A percentile compares a stretch with the other conserved stretches of the same genome.
phyloP scores from a whole-genome alignment of 2,113 vertebrate genomes.

The Gasterosteus nipponicus region DNA sequence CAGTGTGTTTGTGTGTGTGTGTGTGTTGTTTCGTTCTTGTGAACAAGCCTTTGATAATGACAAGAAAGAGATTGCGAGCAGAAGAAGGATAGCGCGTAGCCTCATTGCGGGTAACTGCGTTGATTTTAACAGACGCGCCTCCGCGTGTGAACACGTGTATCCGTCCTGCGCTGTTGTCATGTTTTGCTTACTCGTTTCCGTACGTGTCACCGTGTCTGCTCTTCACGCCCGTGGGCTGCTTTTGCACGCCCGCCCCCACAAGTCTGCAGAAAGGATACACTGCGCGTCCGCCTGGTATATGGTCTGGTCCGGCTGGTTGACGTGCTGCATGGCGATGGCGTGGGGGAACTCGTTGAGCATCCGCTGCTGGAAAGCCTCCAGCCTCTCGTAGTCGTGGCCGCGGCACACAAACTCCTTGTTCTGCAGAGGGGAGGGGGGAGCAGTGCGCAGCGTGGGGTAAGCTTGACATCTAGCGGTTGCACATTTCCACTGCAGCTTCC shows the following conservation, averaged over 20 bases:
- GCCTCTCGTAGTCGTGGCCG: conserved; percentile 97
- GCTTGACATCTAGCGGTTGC: conserved; percentile 78
- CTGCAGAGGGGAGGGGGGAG: conserved; percentile 70
- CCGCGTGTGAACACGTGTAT: background rate
- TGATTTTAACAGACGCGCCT: background rate
- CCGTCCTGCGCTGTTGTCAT: background rate
- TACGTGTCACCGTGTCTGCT: background rate
- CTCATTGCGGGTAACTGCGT: conserved; percentile 35
- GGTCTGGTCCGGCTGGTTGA: conserved; percentile 98
- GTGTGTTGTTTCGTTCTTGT: background rate
- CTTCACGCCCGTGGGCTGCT: background rate
- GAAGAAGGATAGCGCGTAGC: background rate
- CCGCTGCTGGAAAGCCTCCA: conserved; percentile 98
- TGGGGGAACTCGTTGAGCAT: conserved; percentile 99
- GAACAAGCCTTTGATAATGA: conserved; percentile 13
- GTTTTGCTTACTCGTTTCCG: background rate
- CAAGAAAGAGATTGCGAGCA: background rate
- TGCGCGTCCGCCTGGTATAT: conserved; percentile 99
- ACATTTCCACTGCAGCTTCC: conserved; percentile 21
- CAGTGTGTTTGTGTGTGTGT: background rate
- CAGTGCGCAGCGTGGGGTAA: conserved; percentile 47
- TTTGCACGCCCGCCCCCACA: background rate
- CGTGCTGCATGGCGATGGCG: conserved; percentile 99
- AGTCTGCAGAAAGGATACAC: conserved; percentile 87
- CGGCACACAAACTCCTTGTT: conserved; percentile 99